Evolutionary conservation across 2,888 invertebrate species (phyloP).

Genomic region (Ichneumon xanthorius): DNA sequence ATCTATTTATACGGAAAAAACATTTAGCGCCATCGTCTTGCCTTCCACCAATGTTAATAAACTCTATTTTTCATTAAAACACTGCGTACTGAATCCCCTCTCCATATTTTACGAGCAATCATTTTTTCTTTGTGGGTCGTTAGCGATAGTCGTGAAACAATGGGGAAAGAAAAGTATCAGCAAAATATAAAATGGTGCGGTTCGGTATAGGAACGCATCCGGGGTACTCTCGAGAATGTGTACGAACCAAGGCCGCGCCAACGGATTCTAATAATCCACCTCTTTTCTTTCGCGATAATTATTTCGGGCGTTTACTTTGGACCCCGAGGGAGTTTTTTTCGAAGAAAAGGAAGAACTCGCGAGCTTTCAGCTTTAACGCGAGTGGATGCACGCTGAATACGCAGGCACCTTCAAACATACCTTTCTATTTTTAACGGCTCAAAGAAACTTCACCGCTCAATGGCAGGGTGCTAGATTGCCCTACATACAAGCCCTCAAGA

Average conservation of each 20-base stretch:
- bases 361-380: constrained; percentile 51
- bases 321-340: constrained; percentile 49
- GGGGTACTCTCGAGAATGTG: neutral
- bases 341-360: constrained; percentile 29
- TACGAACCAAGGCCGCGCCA: constrained; percentile 59
- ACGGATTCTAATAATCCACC: constrained; percentile 52
- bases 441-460: constrained; percentile 76
- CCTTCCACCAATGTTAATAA: constrained; percentile 77
- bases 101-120: neutral
- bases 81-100: constrained; percentile 18
- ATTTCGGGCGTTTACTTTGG: constrained; percentile 73
- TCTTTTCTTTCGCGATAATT: constrained; percentile 69
- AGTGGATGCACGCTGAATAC: constrained; percentile 66
- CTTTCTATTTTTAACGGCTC: constrained; percentile 80
- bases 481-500: constrained; percentile 72
- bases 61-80: constrained; percentile 79
- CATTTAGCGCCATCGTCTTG: constrained; percentile 75
- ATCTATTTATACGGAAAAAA: constrained; percentile 76
- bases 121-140: neutral
- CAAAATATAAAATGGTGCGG: neutral
- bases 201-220: neutral
- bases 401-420: constrained; percentile 64
- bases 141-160: neutral
- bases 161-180: neutral
- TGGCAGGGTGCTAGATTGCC: constrained; percentile 73